phyloP scores from a whole-genome alignment of 1,140 invertebrate genomes.

The Camponotus floridanus region DNA sequence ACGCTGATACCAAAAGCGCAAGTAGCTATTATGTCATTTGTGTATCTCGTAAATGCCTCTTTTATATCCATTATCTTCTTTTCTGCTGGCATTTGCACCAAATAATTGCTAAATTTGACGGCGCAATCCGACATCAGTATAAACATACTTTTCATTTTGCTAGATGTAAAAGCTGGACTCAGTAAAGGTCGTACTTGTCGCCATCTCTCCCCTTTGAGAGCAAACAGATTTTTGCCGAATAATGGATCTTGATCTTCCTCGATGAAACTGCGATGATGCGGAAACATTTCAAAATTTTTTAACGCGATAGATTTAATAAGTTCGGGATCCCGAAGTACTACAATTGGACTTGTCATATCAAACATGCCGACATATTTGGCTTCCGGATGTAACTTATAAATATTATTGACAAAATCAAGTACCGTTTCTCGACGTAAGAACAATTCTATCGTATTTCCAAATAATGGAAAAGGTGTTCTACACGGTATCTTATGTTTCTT shows the following conservation, averaged over 20 bases:
- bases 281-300: constrained; percentile 84
- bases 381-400: constrained; percentile 55
- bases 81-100: neutral
- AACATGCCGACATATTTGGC: constrained; percentile 80
- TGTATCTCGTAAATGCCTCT: constrained; percentile 28
- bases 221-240: constrained; percentile 77
- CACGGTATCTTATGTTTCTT: constrained; percentile 34
- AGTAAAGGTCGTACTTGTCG: constrained; percentile 78
- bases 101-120: constrained; percentile 37
- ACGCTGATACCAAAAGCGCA: constrained; percentile 55
- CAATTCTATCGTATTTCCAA: constrained; percentile 60
- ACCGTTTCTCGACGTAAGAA: constrained; percentile 22
- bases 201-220: constrained; percentile 81
- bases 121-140: constrained; percentile 67
- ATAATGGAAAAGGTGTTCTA: neutral
- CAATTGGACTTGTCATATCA: constrained; percentile 76
- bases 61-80: neutral
- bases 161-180: constrained; percentile 82
- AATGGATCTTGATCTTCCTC: constrained; percentile 73
- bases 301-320: constrained; percentile 82
- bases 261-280: constrained; percentile 76
- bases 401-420: neutral
- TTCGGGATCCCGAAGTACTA: constrained; percentile 80
- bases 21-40: constrained; percentile 54
- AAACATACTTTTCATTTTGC: constrained; percentile 83